Evolutionary conservation across 2,888 invertebrate species (phyloP), one percentile per base, ranked within the genome.

Genomic region (Altica lythri): DNA sequence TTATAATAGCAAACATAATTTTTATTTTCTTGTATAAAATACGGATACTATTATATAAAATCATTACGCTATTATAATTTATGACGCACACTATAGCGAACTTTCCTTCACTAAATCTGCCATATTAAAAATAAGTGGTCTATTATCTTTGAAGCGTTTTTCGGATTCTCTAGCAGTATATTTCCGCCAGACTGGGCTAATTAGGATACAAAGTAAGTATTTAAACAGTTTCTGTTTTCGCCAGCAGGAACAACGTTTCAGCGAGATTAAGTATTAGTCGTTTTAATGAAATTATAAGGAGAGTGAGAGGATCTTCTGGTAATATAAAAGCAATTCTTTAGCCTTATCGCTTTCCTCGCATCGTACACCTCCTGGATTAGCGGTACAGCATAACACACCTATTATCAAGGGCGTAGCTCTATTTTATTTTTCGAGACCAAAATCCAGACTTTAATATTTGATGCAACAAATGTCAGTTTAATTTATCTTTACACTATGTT

Each of bases 181-280:
- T 38, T 38, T 25, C 30, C 37, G 40, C 43, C 9, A 43, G 17
- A 38, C 17, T 27, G 46, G 29, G 43, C 51, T 55, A 55, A 58
- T 58, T 55, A 54, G 55, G 54, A 51, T 37, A 55, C 61, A 57
- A 60, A 47, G 55, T 51, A 54, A 58, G 53, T 54, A 51, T 45
- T 52, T 58, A 57, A 55, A 57, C 58, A 63, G 60, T 61, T 60
- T 52, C 63, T 55, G 56, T 58, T 63, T 61, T 53, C 54, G 46
- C 53, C 37, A 47, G 43, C 49, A 29, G 52, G 50, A 57, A 58
- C 57, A 58, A 48, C 55, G 58, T 57, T 55, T 60, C 55, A 51
- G 51, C 46, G 53, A 66, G 64, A 67, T 68, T 67, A 65, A 62
- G 66, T 64, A 66, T 66, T 65, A 67, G 66, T 60, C 57, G 53